phyloP scores from a whole-genome alignment of 1,140 invertebrate species.

The Temnothorax nylanderi region DNA sequence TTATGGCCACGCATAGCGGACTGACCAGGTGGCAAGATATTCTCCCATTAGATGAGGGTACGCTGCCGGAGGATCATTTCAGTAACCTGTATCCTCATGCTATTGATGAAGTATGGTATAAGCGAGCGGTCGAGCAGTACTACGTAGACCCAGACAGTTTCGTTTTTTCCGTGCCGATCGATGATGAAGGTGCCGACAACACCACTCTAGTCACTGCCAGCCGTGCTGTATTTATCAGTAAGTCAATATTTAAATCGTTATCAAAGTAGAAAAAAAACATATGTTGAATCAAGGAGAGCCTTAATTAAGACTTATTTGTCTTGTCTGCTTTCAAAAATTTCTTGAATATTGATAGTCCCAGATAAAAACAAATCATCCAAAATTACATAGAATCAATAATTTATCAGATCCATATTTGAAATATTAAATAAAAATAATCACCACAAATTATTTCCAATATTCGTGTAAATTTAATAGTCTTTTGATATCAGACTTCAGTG shows the following conservation, averaged over 20 bases:
- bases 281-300: neutral
- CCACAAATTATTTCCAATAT: neutral
- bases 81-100: constrained; percentile 86
- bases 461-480: neutral
- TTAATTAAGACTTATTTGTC: neutral
- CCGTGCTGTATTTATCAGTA: constrained; percentile 92
- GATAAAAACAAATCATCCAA: neutral
- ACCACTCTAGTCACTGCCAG: constrained; percentile 94
- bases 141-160: constrained; percentile 93
- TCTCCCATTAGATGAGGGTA: constrained; percentile 84
- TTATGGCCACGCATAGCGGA: constrained; percentile 95
- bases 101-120: constrained; percentile 97
- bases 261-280: neutral
- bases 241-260: neutral
- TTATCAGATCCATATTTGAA: neutral
- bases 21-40: constrained; percentile 95
- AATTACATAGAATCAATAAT: neutral
- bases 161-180: constrained; percentile 95
- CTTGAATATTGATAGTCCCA: neutral
- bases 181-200: constrained; percentile 88
- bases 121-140: constrained; percentile 95
- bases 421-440: neutral
- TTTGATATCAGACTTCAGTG: neutral
- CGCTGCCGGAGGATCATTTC: constrained; percentile 79
- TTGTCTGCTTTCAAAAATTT: neutral